Base-by-base conservation (phyloP, 92 coral and sea anemone species). In the Pocillopora grandis region DNA sequence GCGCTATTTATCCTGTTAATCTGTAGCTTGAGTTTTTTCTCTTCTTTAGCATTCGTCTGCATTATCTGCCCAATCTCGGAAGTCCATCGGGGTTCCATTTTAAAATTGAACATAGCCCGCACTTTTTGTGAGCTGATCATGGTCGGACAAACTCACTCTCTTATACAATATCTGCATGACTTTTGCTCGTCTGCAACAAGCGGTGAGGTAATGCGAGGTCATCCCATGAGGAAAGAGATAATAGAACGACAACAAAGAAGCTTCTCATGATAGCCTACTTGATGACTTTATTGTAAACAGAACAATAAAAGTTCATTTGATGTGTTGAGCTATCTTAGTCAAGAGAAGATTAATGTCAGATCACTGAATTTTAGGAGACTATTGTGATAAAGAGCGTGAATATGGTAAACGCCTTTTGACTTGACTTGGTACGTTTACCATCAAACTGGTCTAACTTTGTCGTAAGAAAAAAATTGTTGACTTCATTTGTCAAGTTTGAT, bases 21-120 rank as follows among this genome's bases (percentile, higher is more conserved):
- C 59, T 84, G 76, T 11, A 65, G 71, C 57, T 88, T 78, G 10
- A 88, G 91, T 48, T 78, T 78, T 15, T 35, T 76, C 57, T 88
- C 85, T 57, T 88, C 91, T 75, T 81, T 77, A 2, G 70, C 58
- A 76, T 88, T 83, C 9, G 31, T 62, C 61, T 75, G 66, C 35
- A 75, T 7, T 8, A 27, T 64, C n/a, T 75, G 78, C 21, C 78
- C 64, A 8, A 75, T 21, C 36, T 75, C 78, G 48, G 65, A 75
- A 75, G 20, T 75, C 78, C 78, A 75, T 75, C 78, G 23, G 1
- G 78, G 78, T 75, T 75, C 78, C 78, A 57, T 75, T 55, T 75
- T 75, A 37, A 75, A 56, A 15, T 75, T 75, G 49, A 75, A 56
- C 78, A 58, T 75, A 48, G 31, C 78, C 37, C 61, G 78, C 12